phyloP scores from a whole-genome alignment of 1,140 invertebrate species.

The Cyphomyrmex costatus region DNA sequence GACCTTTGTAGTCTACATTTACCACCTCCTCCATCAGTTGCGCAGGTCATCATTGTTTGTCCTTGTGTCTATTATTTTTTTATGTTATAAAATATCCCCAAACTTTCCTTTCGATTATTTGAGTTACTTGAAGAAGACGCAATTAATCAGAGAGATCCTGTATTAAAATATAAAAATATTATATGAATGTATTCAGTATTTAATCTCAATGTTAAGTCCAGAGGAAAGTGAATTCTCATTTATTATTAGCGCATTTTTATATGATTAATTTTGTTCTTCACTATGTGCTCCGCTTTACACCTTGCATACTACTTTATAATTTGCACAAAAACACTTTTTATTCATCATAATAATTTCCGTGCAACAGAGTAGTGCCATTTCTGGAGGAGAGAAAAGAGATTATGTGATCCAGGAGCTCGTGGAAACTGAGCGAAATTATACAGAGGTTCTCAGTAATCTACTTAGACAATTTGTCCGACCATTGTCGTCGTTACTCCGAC shows the following conservation, averaged over 20 bases:
- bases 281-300: conserved; percentile 26
- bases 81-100: not conserved
- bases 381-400: conserved; percentile 95
- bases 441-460: conserved; percentile 96
- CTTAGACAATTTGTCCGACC: conserved; percentile 93
- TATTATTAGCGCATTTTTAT: conserved; percentile 11
- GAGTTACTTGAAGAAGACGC: not conserved
- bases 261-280: conserved; percentile 38
- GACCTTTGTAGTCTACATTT: conserved; percentile 91
- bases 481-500: conserved; percentile 90
- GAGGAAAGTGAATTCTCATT: conserved; percentile 1
- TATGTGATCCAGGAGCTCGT: conserved; percentile 98
- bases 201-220: conserved; percentile 12
- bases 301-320: not conserved
- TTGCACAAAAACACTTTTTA: not conserved
- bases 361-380: conserved; percentile 74
- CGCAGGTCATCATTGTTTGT: conserved; percentile 82
- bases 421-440: conserved; percentile 98
- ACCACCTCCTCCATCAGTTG: conserved; percentile 83
- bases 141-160: not conserved
- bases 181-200: conserved; percentile 43
- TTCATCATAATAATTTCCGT: conserved; percentile 16
- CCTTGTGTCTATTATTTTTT: conserved; percentile 58
- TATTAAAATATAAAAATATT: conserved; percentile 15
- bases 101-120: not conserved